Base-by-base conservation (phyloP, 2,888 invertebrate species). In the Xylota segnis region DNA sequence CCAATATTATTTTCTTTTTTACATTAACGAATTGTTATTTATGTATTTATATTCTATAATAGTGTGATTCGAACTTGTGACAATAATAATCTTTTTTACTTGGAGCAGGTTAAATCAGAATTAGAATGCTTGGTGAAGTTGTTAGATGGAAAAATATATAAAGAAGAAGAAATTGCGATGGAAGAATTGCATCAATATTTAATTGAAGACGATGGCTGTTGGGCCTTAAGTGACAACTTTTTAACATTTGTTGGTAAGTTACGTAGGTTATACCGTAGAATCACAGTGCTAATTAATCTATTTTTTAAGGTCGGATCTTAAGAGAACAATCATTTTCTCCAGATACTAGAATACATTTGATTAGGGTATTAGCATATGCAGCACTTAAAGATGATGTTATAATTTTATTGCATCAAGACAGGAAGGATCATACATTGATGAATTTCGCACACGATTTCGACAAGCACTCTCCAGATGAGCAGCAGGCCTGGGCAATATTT, bases 171-270 rank as follows among this genome's bases (percentile, higher is more conserved):
- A 90, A 88, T 90, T 54, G 96, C 95, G 88, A 93, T 97, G 90
- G 95, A 96, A 89, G 98, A 98, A 93, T 93, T 98, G 89, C 95
- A 96, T 90, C 97, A 97, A 92, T 98, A 98, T 93, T 94, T 98
- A 91, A 93, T 97, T 88, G 96, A 96, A 88, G 96, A 97, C 89
- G 97, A 98, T 91, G 98, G 98, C 76, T 97, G 97, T 89, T 98
- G 98, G 98, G 97, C 97, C 75, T 94, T 98, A 23, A 96, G 97
- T 9, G 98, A 98, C 89, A 96, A 96, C 89, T 98, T 98, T 92
- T 94, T 97, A 54, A 93, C 94, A 72, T 97, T 97, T 91, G 94
- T 98, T 78, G 96, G 88, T 88, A 87, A 66, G 43, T 5, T 5
- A 23, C 43, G 18, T 18, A 0, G 5, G 12, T 45, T 7, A 40